These are phyloP conservation scores for Graphium colonna DNA, from an alignment of 2,888 invertebrate species.

Conservation along the genomic window DNA sequence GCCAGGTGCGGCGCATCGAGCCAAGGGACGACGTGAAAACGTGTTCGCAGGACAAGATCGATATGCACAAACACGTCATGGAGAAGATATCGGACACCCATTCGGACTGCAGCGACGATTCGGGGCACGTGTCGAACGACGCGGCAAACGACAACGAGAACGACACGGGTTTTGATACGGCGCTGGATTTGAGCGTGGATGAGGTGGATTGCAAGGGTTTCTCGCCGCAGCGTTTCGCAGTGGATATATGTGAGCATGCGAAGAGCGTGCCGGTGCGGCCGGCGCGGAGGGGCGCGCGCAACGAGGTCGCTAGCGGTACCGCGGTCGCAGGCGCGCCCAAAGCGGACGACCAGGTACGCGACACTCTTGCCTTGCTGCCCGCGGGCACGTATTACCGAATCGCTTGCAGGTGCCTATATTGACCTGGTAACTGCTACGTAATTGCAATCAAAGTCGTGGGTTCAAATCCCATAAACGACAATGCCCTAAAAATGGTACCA, in stretches of 20 bases:
- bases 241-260: constrained; percentile 60
- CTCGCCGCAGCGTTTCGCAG: constrained; percentile 63
- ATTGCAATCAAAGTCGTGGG: no score
- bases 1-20: constrained; percentile 69
- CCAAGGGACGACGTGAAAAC: constrained; percentile 64
- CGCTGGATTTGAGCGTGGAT: constrained; percentile 51
- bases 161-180: constrained; percentile 61
- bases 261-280: constrained; percentile 70
- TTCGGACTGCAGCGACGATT: constrained; percentile 89
- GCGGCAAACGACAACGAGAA: constrained; percentile 87
- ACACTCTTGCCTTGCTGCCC: constrained; percentile 75
- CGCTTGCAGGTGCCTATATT: constrained; percentile 62
- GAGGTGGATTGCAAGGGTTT: constrained; percentile 66
- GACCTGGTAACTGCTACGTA: no score
- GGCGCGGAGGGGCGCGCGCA: constrained; percentile 64
- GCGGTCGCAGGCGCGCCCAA: constrained; percentile 71
- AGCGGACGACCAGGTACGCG: constrained; percentile 78
- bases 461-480: no score
- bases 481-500: no score
- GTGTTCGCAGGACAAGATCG: constrained; percentile 61
- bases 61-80: constrained; percentile 61
- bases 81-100: constrained; percentile 80
- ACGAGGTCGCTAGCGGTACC: constrained; percentile 79
- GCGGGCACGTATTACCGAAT: background rate
- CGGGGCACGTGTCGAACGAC: constrained; percentile 90